phyloP scores from a whole-genome alignment of 1,140 invertebrate genomes.

The Saxidomus purpurata region DNA sequence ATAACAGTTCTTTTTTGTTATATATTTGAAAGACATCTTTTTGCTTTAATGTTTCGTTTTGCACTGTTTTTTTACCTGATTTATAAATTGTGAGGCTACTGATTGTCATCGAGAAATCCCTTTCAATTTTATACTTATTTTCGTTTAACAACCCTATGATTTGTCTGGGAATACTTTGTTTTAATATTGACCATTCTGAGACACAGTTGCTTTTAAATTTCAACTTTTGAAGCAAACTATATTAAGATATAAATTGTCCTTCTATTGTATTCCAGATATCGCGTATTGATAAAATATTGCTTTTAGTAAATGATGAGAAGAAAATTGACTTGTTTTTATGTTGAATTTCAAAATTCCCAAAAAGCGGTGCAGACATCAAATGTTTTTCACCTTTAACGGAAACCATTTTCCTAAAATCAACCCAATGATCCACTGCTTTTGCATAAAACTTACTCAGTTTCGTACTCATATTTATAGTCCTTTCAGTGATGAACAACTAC shows the following conservation, averaged over 20 bases:
- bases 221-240: not conserved
- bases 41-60: too few species aligned
- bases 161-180: constrained; percentile 18
- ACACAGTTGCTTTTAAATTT: not conserved
- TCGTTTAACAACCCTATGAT: too few species aligned
- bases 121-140: too few species aligned
- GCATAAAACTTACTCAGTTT: not conserved
- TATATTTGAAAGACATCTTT: too few species aligned
- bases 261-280: not conserved
- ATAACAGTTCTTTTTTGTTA: too few species aligned
- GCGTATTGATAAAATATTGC: not conserved
- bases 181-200: not conserved
- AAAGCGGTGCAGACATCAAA: not conserved
- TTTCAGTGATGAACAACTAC: too few species aligned
- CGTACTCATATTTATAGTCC: not conserved
- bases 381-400: not conserved
- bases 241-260: not conserved
- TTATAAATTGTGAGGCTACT: too few species aligned
- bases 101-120: too few species aligned
- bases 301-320: not conserved
- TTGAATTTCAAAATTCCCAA: too few species aligned
- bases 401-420: too few species aligned
- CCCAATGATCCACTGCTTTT: too few species aligned
- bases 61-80: too few species aligned
- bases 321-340: not conserved